These are phyloP conservation scores for Ictalurus punctatus DNA, from an alignment of 2,113 vertebrate species.

Conservation along the genomic window DNA sequence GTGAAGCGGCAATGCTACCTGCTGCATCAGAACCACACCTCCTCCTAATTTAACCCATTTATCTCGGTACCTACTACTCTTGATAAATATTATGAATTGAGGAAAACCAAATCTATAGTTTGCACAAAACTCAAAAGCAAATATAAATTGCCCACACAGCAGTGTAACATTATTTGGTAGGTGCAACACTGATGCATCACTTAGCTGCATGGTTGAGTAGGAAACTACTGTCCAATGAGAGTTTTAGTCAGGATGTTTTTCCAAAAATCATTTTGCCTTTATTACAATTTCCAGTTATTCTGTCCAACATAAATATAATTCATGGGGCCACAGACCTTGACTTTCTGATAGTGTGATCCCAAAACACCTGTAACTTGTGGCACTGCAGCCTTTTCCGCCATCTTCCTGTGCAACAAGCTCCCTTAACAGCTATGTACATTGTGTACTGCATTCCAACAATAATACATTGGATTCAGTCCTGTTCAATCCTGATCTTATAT, in stretches of 20 bases:
- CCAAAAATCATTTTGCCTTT: background rate
- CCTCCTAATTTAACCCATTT: background rate
- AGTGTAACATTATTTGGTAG: background rate
- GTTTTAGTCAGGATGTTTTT: constrained; percentile 8
- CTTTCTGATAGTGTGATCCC: background rate
- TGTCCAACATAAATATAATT: background rate
- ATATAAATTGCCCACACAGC: background rate
- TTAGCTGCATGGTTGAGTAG: background rate
- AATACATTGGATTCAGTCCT: background rate
- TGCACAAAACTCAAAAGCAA: background rate
- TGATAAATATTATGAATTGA: background rate
- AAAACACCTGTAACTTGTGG: background rate
- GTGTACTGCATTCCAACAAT: background rate
- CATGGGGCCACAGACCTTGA: background rate
- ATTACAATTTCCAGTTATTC: constrained; percentile 14
- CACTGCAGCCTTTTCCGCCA: background rate
- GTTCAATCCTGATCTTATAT: background rate
- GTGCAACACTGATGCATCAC: background rate
- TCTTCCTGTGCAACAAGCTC: background rate
- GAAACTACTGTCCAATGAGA: background rate
- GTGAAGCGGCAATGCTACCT: background rate
- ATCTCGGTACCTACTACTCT: background rate
- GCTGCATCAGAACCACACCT: background rate
- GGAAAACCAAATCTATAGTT: background rate
- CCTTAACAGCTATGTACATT: background rate